These are phyloP conservation scores for Melanophora roralis DNA, from an alignment of 2,888 invertebrate genomes.

Conservation along the genomic window DNA sequence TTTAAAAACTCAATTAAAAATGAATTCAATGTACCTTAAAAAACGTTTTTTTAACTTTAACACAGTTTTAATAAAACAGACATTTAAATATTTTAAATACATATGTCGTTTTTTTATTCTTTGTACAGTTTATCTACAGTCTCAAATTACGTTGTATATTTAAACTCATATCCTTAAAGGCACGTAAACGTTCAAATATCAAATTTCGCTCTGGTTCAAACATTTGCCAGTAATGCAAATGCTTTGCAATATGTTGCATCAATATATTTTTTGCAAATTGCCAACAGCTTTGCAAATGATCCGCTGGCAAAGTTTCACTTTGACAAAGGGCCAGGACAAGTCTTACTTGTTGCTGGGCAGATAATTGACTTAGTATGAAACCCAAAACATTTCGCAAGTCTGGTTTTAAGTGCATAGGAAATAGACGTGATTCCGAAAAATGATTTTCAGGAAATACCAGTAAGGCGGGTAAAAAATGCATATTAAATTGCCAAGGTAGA, in stretches of 20 bases:
- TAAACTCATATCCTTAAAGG: conserved; percentile 69
- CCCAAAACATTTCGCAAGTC: conserved; percentile 79
- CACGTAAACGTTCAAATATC: conserved; percentile 67
- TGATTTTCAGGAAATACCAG: conserved; percentile 86
- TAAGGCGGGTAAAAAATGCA: conserved; percentile 87
- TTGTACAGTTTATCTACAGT: conserved; percentile 35
- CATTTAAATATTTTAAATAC: too few relatives aligned
- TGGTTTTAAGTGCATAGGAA: conserved; percentile 79
- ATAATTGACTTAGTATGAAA: conserved; percentile 85
- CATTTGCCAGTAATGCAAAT: conserved; percentile 69
- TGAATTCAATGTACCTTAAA: too few relatives aligned
- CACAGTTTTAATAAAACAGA: not conserved
- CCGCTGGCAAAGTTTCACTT: conserved; percentile 64
- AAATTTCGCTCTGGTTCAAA: conserved; percentile 67
- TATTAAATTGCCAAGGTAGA: conserved; percentile 87
- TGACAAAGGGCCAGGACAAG: conserved; percentile 66
- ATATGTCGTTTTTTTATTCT: not conserved
- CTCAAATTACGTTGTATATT: conserved; percentile 67
- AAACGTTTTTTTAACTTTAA: too few relatives aligned
- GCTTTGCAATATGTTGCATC: conserved; percentile 68
- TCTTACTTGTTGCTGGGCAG: conserved; percentile 71
- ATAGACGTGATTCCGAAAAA: conserved; percentile 81
- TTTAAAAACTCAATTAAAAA: too few relatives aligned
- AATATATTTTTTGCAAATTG: conserved; percentile 69
- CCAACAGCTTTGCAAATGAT: conserved; percentile 66